Percentiles rank a stretch among this genome's conserved stretches.
Evolutionary conservation across 2,888 invertebrate species (phyloP).

Genomic region (Campoplex nolae): DNA sequence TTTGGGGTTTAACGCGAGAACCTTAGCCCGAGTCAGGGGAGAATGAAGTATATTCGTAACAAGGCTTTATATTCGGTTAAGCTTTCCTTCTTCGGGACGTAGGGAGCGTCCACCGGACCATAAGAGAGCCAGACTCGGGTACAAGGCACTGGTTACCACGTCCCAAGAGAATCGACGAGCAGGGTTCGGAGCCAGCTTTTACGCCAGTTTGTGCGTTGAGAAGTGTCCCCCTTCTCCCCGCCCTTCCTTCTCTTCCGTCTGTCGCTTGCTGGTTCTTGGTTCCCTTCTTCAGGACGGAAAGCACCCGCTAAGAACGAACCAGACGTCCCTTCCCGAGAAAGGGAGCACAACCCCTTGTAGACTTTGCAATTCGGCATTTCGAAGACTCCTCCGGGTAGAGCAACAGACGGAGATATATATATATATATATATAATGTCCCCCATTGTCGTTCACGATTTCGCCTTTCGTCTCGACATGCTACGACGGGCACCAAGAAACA

Average conservation of each 20-base stretch:
- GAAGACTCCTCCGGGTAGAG: conserved; percentile 44
- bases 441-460: conserved; percentile 68
- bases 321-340: conserved; percentile 55
- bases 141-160: not conserved
- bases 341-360: conserved; percentile 71
- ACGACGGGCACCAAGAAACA: conserved; percentile 70
- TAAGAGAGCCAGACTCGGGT: not conserved
- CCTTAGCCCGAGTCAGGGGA: not conserved
- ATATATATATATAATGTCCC: not conserved
- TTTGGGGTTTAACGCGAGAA: not conserved
- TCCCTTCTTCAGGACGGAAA: conserved; percentile 43
- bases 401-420: conserved; percentile 32
- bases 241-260: not conserved
- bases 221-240: not conserved
- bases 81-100: not conserved
- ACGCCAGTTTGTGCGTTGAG: not conserved
- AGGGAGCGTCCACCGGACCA: not conserved
- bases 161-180: not conserved
- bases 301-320: conserved; percentile 52
- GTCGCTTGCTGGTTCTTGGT: conserved; percentile 15
- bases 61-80: not conserved
- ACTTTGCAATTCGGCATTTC: conserved; percentile 74
- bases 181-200: not conserved
- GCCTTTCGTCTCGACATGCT: conserved; percentile 58
- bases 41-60: conserved; percentile 1